Evolutionary conservation across 1,140 invertebrate species (phyloP), one percentile per base, ranked within the genome.

Genomic region (Tetramorium simillimum): DNA sequence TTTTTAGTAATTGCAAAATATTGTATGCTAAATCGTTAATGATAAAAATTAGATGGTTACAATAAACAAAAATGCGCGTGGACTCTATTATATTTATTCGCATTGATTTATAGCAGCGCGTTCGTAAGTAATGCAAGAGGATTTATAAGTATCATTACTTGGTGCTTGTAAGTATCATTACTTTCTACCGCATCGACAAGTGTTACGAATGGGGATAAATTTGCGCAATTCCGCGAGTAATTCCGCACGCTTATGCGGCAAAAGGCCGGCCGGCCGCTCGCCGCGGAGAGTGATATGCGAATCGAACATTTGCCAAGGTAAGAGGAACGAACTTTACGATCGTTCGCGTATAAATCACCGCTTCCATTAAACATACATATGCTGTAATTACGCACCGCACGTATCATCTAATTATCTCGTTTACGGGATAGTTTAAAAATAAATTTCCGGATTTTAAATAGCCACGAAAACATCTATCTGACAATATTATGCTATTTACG

Each of bases 151-250:
- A 43, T 82, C 67, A 33, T 82, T 82, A 82, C n/a, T 49, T 51
- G 28, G 28, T 43, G 28, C 43, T 69, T 77, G 56, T 77, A 63
- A 77, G 72, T 81, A 69, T 81, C 24, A 73, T 82, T 82, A 73
- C 40, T 49, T 73, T 72, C 33, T 37, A 67, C 21, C 24, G 53
- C 80, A 82, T 72, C 65, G 69, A 82, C 67, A 58, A 82, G 67
- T 58, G 80, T 82, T 82, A 82, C 80, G 67, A 82, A 82, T 73
- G 80, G 51, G 80, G 18, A 82, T 73, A 82, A 73, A 82, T 82
- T 73, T 69, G 80, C 51, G 80, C 80, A 53, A 72, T 56, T 72
- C 24, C 65, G 51, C 51, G 24, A 43, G 65, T 81, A 70, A 69
- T 81, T 65, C 37, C 49, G 33, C 33, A 43, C 78, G 33, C 33